Conservation (phyloP, 2,888 invertebrate genomes). For the Hirtodrosophila duncani region DNA sequence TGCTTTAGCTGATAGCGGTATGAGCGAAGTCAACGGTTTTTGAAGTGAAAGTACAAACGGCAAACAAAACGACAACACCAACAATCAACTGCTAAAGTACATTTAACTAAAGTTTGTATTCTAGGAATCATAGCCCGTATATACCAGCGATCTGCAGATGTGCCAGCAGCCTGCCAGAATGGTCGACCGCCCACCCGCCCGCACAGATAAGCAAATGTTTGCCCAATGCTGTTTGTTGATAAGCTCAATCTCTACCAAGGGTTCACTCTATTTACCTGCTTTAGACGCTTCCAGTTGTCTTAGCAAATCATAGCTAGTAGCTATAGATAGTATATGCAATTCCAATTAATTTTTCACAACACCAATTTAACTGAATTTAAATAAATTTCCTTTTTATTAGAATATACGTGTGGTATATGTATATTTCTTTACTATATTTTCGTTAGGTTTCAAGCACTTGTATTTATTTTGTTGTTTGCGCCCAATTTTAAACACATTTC, state of each 20-base stretch:
- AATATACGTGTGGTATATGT: background rate
- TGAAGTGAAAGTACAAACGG: conserved; percentile 62
- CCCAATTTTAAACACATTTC: conserved; percentile 54
- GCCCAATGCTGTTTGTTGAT: conserved; percentile 29
- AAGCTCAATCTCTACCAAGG: conserved; percentile 40
- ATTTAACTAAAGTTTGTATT: conserved; percentile 43
- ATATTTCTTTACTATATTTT: conserved; percentile 3
- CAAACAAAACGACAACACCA: conserved; percentile 43
- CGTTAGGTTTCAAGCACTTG: conserved; percentile 35
- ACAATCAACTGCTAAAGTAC: conserved; percentile 51
- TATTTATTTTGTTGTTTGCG: conserved; percentile 31
- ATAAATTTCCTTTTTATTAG: too few relatives aligned
- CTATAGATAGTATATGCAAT: background rate
- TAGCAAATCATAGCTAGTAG: conserved; percentile 1
- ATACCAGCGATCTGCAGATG: conserved; percentile 42
- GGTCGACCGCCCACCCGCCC: conserved; percentile 1
- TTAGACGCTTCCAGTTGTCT: conserved; percentile 44
- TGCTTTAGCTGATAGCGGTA: conserved; percentile 46
- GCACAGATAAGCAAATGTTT: conserved; percentile 44
- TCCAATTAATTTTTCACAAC: conserved; percentile 30
- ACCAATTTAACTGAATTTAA: too few relatives aligned
- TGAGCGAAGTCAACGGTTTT: conserved; percentile 17
- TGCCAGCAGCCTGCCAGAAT: conserved; percentile 3
- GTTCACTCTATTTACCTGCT: conserved; percentile 48
- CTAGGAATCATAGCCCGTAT: conserved; percentile 47